Evolutionary conservation across 2,888 invertebrate species (phyloP).

Genomic region (Xestia ashworthii): DNA sequence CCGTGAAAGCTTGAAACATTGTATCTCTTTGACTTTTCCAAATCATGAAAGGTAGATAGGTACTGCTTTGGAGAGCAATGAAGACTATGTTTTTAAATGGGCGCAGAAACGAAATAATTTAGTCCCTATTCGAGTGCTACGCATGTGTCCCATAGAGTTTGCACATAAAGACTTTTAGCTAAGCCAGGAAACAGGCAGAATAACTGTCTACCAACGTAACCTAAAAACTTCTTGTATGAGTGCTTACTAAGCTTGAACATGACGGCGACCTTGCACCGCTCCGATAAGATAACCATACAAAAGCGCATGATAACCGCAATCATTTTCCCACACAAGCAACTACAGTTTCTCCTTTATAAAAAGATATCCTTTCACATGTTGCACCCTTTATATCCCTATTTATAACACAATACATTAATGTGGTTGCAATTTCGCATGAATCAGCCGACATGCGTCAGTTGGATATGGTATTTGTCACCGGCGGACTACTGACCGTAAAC

Average conservation of each 20-base stretch:
- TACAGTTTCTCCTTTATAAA: constrained; percentile 46
- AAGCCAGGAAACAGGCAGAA: background rate
- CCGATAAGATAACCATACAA: constrained; percentile 64
- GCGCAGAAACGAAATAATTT: background rate
- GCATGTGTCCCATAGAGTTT: background rate
- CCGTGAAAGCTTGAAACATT: too few species aligned
- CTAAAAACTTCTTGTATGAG: constrained; percentile 10
- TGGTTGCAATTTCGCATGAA: constrained; percentile 64
- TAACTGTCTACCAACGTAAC: constrained; percentile 19
- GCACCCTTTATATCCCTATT: constrained; percentile 63
- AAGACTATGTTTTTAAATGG: background rate
- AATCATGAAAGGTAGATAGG: background rate
- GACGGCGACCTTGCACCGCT: constrained; percentile 54
- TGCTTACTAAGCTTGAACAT: constrained; percentile 44
- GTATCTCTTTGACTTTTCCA: background rate
- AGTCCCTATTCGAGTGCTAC: background rate
- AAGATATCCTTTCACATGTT: constrained; percentile 60
- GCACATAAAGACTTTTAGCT: background rate
- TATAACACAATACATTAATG: constrained; percentile 63
- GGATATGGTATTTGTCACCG: constrained; percentile 58
- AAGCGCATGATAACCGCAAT: constrained; percentile 48
- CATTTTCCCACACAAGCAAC: constrained; percentile 17
- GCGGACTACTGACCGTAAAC: constrained; percentile 56
- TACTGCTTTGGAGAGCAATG: background rate
- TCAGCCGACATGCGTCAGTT: constrained; percentile 66